These are phyloP conservation scores for Pseudomyrmex cubaensis DNA, from an alignment of 1,140 invertebrate genomes.

Conservation along the genomic window DNA sequence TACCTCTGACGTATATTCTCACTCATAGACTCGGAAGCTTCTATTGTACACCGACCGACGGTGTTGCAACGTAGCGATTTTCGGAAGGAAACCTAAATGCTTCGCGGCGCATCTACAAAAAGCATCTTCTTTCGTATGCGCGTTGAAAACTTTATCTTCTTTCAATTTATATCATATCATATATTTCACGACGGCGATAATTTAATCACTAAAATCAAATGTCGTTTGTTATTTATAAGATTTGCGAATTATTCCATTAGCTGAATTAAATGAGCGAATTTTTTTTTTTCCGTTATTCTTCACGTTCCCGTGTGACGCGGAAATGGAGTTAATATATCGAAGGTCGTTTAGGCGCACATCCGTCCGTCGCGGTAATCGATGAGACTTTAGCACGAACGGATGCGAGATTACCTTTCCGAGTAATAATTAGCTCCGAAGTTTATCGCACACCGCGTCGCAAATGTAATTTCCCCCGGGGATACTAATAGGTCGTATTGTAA, in stretches of 20 bases:
- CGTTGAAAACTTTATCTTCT: no score
- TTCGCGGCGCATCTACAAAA: no score
- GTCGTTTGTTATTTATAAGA: no score
- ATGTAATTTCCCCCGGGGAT: slow-evolving; percentile 53
- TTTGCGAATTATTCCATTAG: no score
- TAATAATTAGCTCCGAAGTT: slow-evolving; percentile 57
- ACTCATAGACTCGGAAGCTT: not conserved
- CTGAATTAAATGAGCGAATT: no score
- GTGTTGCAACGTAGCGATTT: slow-evolving; percentile 1
- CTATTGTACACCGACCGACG: not conserved
- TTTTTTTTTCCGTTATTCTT: not conserved
- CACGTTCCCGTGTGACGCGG: not conserved
- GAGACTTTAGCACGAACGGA: slow-evolving; percentile 34
- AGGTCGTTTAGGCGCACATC: not conserved
- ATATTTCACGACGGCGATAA: no score
- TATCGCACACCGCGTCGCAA: slow-evolving; percentile 29
- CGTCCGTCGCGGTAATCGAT: slow-evolving; percentile 12
- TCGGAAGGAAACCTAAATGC: not conserved
- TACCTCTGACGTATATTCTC: not conserved
- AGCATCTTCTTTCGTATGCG: no score
- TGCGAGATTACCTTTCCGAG: slow-evolving; percentile 47
- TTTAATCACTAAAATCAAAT: not conserved
- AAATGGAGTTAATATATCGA: not conserved
- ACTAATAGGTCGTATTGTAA: slow-evolving; percentile 32
- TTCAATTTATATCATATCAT: no score